A percentile compares a stretch with the other conserved stretches of the same genome.
These are phyloP conservation scores for Phaetusa simplex DNA, from an alignment of 2,113 vertebrate species.

Conservation along the genomic window DNA sequence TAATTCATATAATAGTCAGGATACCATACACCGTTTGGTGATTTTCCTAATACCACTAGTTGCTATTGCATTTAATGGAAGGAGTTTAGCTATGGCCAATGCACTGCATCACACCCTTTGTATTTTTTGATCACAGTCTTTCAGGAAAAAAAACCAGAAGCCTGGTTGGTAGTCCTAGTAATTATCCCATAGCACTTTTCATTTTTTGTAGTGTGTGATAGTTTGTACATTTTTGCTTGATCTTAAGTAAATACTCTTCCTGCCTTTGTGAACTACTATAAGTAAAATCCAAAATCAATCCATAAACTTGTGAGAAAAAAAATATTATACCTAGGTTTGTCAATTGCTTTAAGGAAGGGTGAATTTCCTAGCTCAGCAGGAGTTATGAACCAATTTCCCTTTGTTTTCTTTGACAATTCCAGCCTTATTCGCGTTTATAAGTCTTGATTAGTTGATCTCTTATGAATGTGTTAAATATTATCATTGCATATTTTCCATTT, in stretches of 20 bases:
- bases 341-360: neutral
- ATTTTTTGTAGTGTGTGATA: neutral
- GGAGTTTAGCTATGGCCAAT: neutral
- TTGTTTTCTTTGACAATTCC: neutral
- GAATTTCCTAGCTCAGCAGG: neutral
- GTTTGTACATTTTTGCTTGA: neutral
- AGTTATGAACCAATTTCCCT: neutral
- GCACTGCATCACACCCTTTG: neutral
- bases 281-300: neutral
- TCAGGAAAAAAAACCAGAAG: neutral
- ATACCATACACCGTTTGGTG: neutral
- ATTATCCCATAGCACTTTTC: neutral
- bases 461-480: neutral
- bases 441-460: neutral
- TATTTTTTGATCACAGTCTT: neutral
- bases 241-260: neutral
- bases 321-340: neutral
- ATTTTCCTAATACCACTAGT: neutral
- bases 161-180: neutral
- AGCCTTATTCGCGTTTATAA: neutral
- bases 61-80: neutral
- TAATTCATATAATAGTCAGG: neutral
- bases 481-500: neutral
- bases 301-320: neutral
- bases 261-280: neutral